Conservation (phyloP, 2,888 invertebrate species). For the Scaptomyza parva region DNA sequence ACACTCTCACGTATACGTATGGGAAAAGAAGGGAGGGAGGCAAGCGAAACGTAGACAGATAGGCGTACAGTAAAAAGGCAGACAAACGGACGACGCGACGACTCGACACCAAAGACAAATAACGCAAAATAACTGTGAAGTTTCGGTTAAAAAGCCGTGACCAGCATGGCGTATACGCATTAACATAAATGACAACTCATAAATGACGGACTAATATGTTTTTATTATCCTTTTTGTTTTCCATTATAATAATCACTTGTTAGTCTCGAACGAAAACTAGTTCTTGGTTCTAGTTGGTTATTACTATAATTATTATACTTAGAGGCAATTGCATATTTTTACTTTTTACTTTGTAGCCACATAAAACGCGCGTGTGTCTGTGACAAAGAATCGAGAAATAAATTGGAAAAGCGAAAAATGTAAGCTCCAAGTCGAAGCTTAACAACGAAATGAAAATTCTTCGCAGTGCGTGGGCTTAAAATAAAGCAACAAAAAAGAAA, state of each 20-base stretch:
- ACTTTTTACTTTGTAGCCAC: constrained; percentile 24
- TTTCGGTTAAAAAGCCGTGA: constrained; percentile 33
- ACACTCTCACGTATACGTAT: neutral
- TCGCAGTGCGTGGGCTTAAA: constrained; percentile 37
- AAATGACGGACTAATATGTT: constrained; percentile 61
- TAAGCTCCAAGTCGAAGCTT: constrained; percentile 32
- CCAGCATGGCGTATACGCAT: constrained; percentile 64
- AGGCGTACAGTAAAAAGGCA: constrained; percentile 53
- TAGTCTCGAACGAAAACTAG: constrained; percentile 2
- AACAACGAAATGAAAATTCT: constrained; percentile 22
- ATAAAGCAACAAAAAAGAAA: constrained; percentile 3
- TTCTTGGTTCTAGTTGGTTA: constrained; percentile 7
- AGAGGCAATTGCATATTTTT: too few species aligned
- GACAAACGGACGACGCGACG: constrained; percentile 56
- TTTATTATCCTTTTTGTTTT: constrained; percentile 36
- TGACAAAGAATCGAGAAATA: constrained; percentile 39
- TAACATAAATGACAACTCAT: constrained; percentile 63
- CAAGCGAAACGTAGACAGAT: constrained; percentile 62
- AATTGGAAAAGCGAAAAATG: constrained; percentile 42
- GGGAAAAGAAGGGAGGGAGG: constrained; percentile 10
- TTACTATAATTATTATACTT: too few species aligned
- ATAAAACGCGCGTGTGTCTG: constrained; percentile 45
- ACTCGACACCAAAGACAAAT: constrained; percentile 19
- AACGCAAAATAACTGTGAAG: constrained; percentile 35
- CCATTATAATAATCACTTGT: constrained; percentile 6